A percentile compares a stretch with the other conserved stretches of the same genome.
Conservation (phyloP, 2,888 invertebrate species). For the Enoplolaimus lenunculus region DNA sequence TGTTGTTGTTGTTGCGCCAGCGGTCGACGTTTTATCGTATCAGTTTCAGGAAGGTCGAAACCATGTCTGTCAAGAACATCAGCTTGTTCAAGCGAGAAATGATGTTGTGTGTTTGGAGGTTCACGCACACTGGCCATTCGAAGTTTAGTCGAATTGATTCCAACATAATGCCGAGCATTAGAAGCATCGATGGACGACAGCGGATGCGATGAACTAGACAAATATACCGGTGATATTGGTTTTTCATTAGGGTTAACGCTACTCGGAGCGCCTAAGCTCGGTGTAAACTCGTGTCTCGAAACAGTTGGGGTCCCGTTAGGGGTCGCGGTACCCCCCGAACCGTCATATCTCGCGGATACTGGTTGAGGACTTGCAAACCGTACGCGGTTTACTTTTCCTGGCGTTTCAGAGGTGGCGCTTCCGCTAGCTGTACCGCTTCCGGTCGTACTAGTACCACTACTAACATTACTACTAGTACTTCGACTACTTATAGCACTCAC, state of each 20-base stretch:
- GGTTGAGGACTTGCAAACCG: neutral
- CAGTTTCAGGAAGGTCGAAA: neutral
- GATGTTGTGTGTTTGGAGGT: neutral
- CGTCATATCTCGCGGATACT: neutral
- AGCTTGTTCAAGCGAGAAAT: neutral
- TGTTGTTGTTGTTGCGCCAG: neutral
- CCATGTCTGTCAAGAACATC: neutral
- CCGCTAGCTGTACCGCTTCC: neutral
- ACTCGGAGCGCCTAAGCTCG: too few species aligned
- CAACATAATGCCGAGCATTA: neutral
- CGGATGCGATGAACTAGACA: neutral
- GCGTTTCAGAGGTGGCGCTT: neutral
- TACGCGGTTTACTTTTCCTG: neutral
- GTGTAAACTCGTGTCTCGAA: too few species aligned
- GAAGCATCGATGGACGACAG: neutral
- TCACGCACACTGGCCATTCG: neutral
- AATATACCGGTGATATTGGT: neutral
- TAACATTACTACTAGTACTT: neutral
- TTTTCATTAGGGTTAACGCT: neutral
- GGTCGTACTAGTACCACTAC: neutral
- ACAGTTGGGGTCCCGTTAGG: neutral
- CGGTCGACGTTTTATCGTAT: neutral
- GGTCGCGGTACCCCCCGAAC: too few species aligned
- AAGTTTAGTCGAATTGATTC: neutral
- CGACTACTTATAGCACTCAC: neutral